These are phyloP conservation scores for Nicator chloris DNA, from an alignment of 2,113 vertebrate genomes.

Conservation along the genomic window DNA sequence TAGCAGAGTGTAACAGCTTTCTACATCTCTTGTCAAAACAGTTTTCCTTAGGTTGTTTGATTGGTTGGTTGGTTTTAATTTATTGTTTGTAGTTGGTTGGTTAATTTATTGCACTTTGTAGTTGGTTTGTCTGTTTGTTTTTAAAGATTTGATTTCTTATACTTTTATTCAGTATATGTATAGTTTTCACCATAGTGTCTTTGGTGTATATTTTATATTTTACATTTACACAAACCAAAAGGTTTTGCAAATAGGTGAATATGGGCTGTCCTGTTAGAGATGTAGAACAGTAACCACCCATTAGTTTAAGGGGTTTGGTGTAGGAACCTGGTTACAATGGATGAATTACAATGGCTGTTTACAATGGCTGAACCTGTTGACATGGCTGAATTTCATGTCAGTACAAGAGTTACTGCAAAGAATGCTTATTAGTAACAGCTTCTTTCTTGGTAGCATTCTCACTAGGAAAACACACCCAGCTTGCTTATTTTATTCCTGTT, in stretches of 20 bases:
- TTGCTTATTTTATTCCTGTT: background rate
- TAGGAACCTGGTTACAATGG: background rate
- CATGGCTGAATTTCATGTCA: background rate
- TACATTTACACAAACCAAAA: background rate
- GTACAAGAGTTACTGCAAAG: background rate
- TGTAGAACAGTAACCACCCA: background rate
- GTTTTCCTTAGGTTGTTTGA: background rate
- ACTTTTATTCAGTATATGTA: background rate
- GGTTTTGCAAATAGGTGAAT: background rate
- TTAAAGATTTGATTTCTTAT: background rate
- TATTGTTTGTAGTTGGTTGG: background rate
- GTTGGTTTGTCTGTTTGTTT: background rate
- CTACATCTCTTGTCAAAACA: background rate
- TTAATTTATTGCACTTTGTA: background rate
- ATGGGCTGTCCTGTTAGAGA: background rate
- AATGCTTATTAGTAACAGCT: background rate
- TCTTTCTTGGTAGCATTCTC: background rate
- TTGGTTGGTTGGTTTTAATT: background rate
- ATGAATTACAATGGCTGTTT: no score
- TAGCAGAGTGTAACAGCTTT: background rate
- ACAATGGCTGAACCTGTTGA: background rate
- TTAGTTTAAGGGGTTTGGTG: background rate
- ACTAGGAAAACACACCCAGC: background rate
- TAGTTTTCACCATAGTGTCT: background rate
- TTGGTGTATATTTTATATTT: background rate